Conservation (phyloP, 2,113 vertebrate species). For the Coturnix japonica region DNA sequence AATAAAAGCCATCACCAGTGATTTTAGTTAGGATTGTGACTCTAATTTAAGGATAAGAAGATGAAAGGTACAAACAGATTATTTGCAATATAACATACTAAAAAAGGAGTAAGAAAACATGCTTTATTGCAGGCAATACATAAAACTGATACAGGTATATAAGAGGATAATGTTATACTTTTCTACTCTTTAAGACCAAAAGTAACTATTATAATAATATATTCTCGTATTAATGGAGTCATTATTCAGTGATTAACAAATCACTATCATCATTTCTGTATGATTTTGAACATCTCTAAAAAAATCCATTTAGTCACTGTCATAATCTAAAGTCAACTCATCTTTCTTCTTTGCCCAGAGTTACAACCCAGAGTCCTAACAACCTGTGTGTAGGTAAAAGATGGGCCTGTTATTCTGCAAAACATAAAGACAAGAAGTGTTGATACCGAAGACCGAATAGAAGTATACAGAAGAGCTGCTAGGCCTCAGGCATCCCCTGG, state of each 20-base stretch:
- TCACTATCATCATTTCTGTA: not conserved
- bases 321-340: not conserved
- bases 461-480: not conserved
- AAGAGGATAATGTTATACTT: not conserved
- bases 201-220: not conserved
- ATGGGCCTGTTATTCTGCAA: not conserved
- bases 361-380: not conserved
- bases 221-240: not conserved
- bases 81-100: not conserved
- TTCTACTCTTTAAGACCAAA: not conserved
- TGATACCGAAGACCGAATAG: not conserved
- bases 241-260: fast-evolving
- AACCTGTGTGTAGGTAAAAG: not conserved
- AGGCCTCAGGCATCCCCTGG: too few relatives aligned
- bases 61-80: not conserved
- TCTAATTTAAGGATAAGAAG: not conserved
- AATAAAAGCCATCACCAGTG: not conserved
- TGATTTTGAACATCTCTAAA: not conserved
- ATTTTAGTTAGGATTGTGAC: not conserved
- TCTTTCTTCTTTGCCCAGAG: not conserved
- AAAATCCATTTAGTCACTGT: not conserved
- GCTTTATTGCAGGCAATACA: not conserved
- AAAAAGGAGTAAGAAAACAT: not conserved
- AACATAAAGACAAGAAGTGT: not conserved
- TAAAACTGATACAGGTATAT: not conserved